phyloP scores from a whole-genome alignment of 1,140 invertebrate species.

The Temnothorax curvispinosus region DNA sequence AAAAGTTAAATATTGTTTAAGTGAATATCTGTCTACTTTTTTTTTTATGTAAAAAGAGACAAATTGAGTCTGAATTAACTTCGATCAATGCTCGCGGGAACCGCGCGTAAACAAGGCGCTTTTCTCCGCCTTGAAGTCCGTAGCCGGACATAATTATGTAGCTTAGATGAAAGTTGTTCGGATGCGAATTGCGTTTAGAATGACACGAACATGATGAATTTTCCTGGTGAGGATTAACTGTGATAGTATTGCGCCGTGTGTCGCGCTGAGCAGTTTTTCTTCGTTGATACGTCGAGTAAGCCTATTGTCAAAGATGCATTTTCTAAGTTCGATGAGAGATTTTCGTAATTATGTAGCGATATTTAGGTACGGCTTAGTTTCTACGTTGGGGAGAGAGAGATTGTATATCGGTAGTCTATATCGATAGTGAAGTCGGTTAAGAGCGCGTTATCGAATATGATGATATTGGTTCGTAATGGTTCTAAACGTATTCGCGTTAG shows the following conservation, averaged over 20 bases:
- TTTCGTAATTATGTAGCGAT: constrained; percentile 54
- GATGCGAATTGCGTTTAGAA: constrained; percentile 72
- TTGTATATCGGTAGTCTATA: background rate
- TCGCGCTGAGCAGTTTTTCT: constrained; percentile 41
- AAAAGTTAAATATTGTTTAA: constrained; percentile 25
- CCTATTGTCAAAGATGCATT: constrained; percentile 56
- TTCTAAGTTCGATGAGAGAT: constrained; percentile 50
- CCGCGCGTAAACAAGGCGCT: background rate
- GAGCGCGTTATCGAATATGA: constrained; percentile 17
- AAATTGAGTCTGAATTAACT: constrained; percentile 17
- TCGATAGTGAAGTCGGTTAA: background rate
- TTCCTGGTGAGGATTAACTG: constrained; percentile 61
- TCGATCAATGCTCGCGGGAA: background rate
- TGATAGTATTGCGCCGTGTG: constrained; percentile 71
- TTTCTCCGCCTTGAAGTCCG: constrained; percentile 26
- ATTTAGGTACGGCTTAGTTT: constrained; percentile 49
- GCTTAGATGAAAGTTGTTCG: constrained; percentile 56
- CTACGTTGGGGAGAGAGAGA: background rate
- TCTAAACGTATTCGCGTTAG: constrained; percentile 71
- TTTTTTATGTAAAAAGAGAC: background rate
- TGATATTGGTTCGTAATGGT: constrained; percentile 52
- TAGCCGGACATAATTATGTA: constrained; percentile 19
- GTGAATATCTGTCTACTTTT: constrained; percentile 7
- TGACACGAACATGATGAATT: constrained; percentile 61
- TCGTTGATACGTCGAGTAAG: constrained; percentile 51